Evolutionary conservation across 2,888 invertebrate genomes (phyloP).

Genomic region (Acheta domesticus): DNA sequence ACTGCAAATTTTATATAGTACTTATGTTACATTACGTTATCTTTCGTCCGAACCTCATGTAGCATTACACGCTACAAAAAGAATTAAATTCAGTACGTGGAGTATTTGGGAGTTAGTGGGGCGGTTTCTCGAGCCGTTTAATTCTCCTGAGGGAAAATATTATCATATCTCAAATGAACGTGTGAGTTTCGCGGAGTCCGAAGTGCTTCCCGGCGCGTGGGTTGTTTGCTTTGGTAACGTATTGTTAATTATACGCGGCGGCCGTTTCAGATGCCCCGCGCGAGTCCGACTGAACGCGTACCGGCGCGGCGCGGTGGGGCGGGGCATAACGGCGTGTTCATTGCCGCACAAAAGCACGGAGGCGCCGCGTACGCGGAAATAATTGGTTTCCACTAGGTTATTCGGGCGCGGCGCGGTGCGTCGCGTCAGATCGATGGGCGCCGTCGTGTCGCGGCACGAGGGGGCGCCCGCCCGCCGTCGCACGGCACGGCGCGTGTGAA

Average conservation of each 20-base stretch:
- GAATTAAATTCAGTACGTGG: too few species aligned
- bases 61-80: too few species aligned
- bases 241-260: not conserved
- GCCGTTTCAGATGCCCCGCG: not conserved
- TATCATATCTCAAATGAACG: not conserved
- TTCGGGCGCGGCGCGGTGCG: not conserved
- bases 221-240: not conserved
- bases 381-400: constrained; percentile 7
- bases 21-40: too few species aligned
- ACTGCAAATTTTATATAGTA: too few species aligned
- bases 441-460: not conserved
- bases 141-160: too few species aligned
- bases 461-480: not conserved
- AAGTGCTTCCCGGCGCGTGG: not conserved
- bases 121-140: too few species aligned
- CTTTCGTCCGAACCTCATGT: too few species aligned
- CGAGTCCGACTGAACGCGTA: not conserved
- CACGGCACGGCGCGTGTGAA: not conserved
- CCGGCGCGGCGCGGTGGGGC: not conserved
- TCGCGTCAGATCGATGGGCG: not conserved
- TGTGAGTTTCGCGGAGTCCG: not conserved
- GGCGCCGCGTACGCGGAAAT: not conserved
- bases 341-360: not conserved
- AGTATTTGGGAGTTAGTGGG: too few species aligned
- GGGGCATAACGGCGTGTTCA: not conserved